Evolutionary conservation across 2,888 invertebrate species (phyloP).

Genomic region (Ditula angustiorana): DNA sequence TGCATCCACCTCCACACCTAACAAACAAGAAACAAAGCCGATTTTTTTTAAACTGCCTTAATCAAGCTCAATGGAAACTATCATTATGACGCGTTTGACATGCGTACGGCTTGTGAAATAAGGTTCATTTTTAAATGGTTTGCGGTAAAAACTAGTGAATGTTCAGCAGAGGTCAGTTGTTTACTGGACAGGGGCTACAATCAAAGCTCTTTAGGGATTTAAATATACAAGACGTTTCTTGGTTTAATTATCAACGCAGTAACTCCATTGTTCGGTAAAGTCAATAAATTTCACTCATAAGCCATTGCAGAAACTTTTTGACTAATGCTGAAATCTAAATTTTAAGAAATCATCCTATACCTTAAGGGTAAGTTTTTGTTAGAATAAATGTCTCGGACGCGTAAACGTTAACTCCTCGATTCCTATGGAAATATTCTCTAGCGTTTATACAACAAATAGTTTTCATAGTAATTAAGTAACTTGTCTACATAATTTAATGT

Average conservation of each 20-base stretch:
- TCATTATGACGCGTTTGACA: not conserved
- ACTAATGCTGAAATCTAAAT: too few species aligned
- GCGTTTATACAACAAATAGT: too few species aligned
- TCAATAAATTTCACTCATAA: too few species aligned
- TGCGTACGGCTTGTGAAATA: conserved; percentile 28
- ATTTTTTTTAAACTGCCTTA: not conserved
- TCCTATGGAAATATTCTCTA: too few species aligned
- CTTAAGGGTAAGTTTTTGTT: too few species aligned
- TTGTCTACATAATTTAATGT: too few species aligned
- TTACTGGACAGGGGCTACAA: conserved; percentile 47
- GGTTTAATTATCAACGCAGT: conserved; percentile 44
- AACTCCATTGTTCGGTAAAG: too few species aligned
- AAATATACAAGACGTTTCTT: conserved; percentile 58
- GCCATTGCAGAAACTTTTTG: too few species aligned
- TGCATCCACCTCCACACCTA: conserved; percentile 33
- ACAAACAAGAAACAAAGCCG: not conserved
- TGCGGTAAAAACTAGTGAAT: conserved; percentile 43
- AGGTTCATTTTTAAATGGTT: conserved; percentile 42
- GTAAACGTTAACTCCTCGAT: too few species aligned
- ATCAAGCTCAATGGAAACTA: not conserved
- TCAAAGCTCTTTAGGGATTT: conserved; percentile 60
- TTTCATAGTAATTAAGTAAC: too few species aligned
- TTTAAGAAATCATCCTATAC: too few species aligned
- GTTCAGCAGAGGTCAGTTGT: conserved; percentile 27
- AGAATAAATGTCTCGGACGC: too few species aligned